A percentile compares a stretch with the other conserved stretches of the same genome.
Evolutionary conservation across 2,113 vertebrate species (phyloP).

Genomic region (Hyaena hyaena): DNA sequence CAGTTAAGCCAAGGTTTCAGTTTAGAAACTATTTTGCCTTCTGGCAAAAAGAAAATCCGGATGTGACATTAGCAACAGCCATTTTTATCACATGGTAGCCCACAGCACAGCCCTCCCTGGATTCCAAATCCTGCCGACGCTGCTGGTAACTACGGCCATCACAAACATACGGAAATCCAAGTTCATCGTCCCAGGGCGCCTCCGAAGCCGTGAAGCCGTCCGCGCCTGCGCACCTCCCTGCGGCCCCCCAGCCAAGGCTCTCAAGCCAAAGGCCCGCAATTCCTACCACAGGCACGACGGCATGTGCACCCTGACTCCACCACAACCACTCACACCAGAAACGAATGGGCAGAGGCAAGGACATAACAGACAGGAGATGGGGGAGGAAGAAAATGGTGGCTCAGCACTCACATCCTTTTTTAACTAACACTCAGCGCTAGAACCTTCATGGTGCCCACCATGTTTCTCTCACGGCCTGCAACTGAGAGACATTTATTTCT

Average conservation of each 20-base stretch:
- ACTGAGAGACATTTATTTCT: conserved; percentile 25
- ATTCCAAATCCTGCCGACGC: neutral
- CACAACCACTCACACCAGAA: neutral
- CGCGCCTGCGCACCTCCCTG: neutral
- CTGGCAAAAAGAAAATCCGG: conserved; percentile 23
- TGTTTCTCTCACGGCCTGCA: neutral
- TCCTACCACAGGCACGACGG: neutral
- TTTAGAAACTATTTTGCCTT: neutral
- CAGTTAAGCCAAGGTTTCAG: neutral
- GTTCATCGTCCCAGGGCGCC: neutral
- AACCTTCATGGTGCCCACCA: neutral
- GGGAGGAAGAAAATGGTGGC: neutral
- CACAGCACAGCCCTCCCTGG: neutral
- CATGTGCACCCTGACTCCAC: neutral
- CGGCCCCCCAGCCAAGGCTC: neutral
- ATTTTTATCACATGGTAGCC: conserved; percentile 11
- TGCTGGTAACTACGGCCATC: neutral
- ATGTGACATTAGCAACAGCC: conserved; percentile 31
- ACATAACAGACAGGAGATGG: neutral
- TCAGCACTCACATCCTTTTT: neutral
- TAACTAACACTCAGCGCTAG: neutral
- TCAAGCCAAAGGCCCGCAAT: neutral
- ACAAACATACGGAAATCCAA: neutral
- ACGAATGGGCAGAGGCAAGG: neutral
- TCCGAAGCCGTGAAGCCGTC: neutral